Conservation (phyloP, 2,888 invertebrate genomes). For the Lasioglossum oenotherae region DNA sequence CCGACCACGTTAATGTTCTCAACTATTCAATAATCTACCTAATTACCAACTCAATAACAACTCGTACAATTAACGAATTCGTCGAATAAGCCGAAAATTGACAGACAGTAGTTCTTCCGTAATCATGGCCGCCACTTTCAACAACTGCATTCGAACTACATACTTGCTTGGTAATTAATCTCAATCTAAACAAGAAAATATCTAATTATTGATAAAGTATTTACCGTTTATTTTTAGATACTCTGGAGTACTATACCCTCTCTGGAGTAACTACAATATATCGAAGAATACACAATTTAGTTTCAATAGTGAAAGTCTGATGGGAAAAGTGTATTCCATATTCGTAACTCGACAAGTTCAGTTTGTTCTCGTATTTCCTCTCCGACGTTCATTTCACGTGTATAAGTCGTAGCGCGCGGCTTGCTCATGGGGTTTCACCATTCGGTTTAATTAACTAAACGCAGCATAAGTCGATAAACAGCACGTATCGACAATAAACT, state of each 20-base stretch:
- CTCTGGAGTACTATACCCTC: background rate
- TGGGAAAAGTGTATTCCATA: background rate
- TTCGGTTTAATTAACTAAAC: conserved; percentile 79
- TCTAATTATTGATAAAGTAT: too few species aligned
- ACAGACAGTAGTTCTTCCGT: too few species aligned
- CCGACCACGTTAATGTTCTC: background rate
- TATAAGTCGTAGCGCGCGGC: background rate
- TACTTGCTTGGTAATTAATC: too few species aligned
- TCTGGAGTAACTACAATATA: background rate
- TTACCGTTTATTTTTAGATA: too few species aligned
- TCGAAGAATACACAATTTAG: background rate
- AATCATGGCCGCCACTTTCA: too few species aligned
- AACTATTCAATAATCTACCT: background rate
- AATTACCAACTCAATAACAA: background rate
- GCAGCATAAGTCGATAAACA: conserved; percentile 76
- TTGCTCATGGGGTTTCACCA: background rate
- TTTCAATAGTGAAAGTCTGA: background rate
- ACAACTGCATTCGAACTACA: too few species aligned
- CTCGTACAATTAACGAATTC: too few species aligned
- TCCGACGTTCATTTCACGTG: background rate
- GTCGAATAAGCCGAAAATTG: too few species aligned
- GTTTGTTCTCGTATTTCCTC: conserved; percentile 3
- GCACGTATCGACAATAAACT: conserved; percentile 79
- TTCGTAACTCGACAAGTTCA: background rate
- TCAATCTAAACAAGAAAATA: too few species aligned